Evolutionary conservation across 2,797 vertebrate species (phyloP).

Genomic region (Hyperoplus lanceolatus): DNA sequence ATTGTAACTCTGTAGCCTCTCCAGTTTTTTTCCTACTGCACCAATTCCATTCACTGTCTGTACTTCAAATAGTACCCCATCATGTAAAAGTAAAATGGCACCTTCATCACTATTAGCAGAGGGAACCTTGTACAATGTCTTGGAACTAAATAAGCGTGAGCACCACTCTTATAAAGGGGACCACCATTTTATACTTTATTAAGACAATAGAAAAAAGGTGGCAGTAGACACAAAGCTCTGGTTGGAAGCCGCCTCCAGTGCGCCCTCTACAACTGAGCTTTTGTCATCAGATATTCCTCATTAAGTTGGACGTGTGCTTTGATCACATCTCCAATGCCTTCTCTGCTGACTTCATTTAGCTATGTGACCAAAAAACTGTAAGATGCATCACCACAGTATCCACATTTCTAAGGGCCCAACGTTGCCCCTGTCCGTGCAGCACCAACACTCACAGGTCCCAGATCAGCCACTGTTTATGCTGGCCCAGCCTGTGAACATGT

Average conservation of each 20-base stretch:
- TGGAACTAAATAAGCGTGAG: not conserved
- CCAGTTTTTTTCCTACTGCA: constrained; percentile 2
- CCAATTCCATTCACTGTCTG: not conserved
- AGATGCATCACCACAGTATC: not conserved
- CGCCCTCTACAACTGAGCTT: not conserved
- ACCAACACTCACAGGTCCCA: constrained; percentile 18
- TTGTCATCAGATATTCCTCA: not conserved
- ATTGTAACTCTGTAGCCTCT: constrained; percentile 10
- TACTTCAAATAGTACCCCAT: not conserved
- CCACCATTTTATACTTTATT: not conserved
- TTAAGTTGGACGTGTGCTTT: not conserved
- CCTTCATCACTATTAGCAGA: not conserved
- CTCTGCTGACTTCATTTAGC: not conserved
- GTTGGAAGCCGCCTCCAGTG: not conserved
- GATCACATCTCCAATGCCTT: not conserved
- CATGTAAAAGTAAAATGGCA: not conserved
- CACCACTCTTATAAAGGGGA: not conserved
- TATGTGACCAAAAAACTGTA: constrained; percentile 2
- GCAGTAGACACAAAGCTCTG: not conserved
- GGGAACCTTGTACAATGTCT: not conserved
- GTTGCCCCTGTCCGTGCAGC: constrained; percentile 24
- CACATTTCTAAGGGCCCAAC: constrained; percentile 3
- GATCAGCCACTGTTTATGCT: constrained; percentile 27
- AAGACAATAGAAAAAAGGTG: not conserved
- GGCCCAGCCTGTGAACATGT: constrained; percentile 30